Evolutionary conservation across 2,888 invertebrate genomes (phyloP).

Genomic region (Anthophora plumipes): DNA sequence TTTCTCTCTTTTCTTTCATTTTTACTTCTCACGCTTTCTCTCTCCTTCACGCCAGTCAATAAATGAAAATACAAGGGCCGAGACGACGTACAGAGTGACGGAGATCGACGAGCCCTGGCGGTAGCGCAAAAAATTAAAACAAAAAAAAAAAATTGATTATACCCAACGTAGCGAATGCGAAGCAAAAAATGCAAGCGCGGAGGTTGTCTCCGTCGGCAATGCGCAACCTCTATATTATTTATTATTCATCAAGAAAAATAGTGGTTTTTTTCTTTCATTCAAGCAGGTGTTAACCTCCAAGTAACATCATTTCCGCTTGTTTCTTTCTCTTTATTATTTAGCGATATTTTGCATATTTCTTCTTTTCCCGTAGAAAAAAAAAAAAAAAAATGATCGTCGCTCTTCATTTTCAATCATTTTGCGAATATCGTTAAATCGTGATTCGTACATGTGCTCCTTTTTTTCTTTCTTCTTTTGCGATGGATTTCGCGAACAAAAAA

Average conservation of each 20-base stretch:
- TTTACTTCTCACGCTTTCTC: not conserved
- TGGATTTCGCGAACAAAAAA: slow-evolving; percentile 35
- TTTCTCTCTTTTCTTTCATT: not conserved
- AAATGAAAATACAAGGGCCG: slow-evolving; percentile 18
- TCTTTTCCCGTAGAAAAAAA: slow-evolving; percentile 6
- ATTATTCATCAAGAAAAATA: slow-evolving; percentile 71
- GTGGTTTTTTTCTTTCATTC: slow-evolving; percentile 63
- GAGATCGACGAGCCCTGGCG: slow-evolving; percentile 44
- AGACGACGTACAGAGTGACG: slow-evolving; percentile 28
- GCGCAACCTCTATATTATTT: slow-evolving; percentile 76
- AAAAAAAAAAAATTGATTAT: slow-evolving; percentile 67
- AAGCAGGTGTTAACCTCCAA: slow-evolving; percentile 75
- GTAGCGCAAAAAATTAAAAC: slow-evolving; percentile 68
- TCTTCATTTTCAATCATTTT: slow-evolving; percentile 29
- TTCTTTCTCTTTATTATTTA: slow-evolving; percentile 50
- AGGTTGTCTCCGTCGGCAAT: slow-evolving; percentile 79
- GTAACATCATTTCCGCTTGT: slow-evolving; percentile 68
- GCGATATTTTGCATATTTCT: slow-evolving; percentile 32
- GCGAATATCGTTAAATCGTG: slow-evolving; percentile 29
- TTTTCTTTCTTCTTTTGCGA: slow-evolving; percentile 19
- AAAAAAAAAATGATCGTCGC: slow-evolving; percentile 21
- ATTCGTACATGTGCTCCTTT: not conserved
- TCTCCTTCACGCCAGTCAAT: not conserved
- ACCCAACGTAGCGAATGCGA: slow-evolving; percentile 77
- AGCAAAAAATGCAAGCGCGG: slow-evolving; percentile 79